Evolutionary conservation across 2,888 invertebrate genomes (phyloP).

Genomic region (Ophion slaviceki): DNA sequence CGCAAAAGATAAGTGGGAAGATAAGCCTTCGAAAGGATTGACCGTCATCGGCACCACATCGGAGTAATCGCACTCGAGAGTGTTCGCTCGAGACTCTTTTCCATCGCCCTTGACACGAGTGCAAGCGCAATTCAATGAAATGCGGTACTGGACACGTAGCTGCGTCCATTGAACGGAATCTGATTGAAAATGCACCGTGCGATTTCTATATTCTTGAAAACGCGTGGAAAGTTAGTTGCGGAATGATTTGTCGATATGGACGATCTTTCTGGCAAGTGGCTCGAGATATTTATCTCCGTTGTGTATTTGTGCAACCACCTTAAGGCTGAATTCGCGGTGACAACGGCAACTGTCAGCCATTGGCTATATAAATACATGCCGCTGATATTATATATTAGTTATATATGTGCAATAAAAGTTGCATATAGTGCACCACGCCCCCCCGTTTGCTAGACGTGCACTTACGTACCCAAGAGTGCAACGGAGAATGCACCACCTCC

Average conservation of each 20-base stretch:
- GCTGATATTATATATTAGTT: slow-evolving; percentile 45
- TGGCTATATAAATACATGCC: slow-evolving; percentile 5
- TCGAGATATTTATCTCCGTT: slow-evolving; percentile 49
- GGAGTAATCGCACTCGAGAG: neutral
- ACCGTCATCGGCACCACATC: neutral
- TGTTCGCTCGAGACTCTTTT: neutral
- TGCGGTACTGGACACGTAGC: slow-evolving; percentile 1
- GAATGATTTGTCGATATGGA: slow-evolving; percentile 38
- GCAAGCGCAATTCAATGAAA: slow-evolving; percentile 22
- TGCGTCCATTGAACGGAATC: slow-evolving; percentile 23
- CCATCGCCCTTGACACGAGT: slow-evolving; percentile 46
- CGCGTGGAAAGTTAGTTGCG: slow-evolving; percentile 12
- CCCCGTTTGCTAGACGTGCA: slow-evolving; percentile 14
- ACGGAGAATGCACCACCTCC: slow-evolving; percentile 62
- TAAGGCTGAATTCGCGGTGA: slow-evolving; percentile 55
- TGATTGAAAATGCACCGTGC: slow-evolving; percentile 40
- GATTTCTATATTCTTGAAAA: slow-evolving; percentile 46
- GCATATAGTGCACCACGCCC: slow-evolving; percentile 54
- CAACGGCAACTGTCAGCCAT: slow-evolving; percentile 33
- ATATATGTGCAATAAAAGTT: slow-evolving; percentile 38
- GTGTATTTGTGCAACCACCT: slow-evolving; percentile 53
- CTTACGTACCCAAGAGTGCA: slow-evolving; percentile 46
- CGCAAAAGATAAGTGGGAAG: too few relatives aligned
- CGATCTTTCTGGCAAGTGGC: slow-evolving; percentile 16
- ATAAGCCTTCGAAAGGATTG: neutral